Evolutionary conservation across 35 echinoderm and acorn worm species (phyloP), one percentile per base, ranked within the genome.

Genomic region (Heliocidaris tuberculata): DNA sequence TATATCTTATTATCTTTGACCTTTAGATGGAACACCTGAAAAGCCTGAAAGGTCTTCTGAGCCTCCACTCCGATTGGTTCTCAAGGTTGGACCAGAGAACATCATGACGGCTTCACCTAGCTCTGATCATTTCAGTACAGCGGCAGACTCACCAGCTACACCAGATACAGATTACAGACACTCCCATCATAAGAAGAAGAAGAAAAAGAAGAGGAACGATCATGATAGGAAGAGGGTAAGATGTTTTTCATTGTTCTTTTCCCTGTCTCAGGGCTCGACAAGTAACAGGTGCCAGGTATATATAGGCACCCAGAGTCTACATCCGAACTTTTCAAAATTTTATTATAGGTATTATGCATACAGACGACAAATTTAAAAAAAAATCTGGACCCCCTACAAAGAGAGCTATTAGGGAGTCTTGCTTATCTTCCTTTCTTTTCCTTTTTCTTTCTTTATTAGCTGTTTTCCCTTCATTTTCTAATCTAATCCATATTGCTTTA

Each of bases 151-250:
- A 95, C 88, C 96, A 47, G 60, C 96, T 47, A 93, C 93, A 85
- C 86, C 71, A 48, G 60, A 90, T 31, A 35, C 94, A 48, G 50
- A 94, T 32, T 48, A 56, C 48, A 17, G 50, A 19, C 71, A 50
- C 85, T 30, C 12, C 86, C 91, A 93, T 94, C 96, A 93, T 48
- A 94, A 92, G 49, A 95, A 95, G 92, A 96, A 96, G 50, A 93
- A 96, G 92, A 96, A 97, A 85, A 99, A 97, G 90, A 99, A 96
- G 93, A 97, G 85, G 93, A 95, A 96, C 48, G 54, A 97, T 59
- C 92, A 97, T 92, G 96, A 96, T 54, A 86, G 48, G 15, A 88
- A 95, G 32, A 96, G 95, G 94, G 87, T 89, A 89, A 47, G 31
- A 16, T 17, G 65, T 5, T 78, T n/a, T 78, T 78, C 27, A 27